Evolutionary conservation across 23 tunicate species (phyloP).

Genomic region (Clavelina lepadiformis): DNA sequence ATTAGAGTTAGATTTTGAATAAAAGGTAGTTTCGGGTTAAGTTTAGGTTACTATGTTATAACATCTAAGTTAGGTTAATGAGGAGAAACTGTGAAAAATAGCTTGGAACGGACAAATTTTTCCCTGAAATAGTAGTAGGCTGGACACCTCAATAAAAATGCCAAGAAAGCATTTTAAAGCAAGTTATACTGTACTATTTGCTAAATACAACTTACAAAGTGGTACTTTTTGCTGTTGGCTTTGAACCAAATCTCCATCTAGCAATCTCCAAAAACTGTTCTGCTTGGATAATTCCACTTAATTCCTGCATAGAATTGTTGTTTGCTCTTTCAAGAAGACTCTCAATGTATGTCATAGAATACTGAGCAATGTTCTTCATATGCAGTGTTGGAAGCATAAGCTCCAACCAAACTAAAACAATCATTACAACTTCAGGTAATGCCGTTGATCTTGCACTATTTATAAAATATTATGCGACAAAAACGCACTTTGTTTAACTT

Average conservation of each 20-base stretch:
- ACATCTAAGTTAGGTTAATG: no score
- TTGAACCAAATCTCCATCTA: slow-evolving; percentile 26
- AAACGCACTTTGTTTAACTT: background rate
- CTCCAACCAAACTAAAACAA: slow-evolving; percentile 50
- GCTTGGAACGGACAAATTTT: no score
- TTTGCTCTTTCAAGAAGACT: slow-evolving; percentile 9
- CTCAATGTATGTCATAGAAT: slow-evolving; percentile 53
- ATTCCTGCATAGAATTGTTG: background rate
- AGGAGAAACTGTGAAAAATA: no score
- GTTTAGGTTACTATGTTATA: no score
- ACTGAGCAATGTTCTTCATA: slow-evolving; percentile 45
- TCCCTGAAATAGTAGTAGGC: no score
- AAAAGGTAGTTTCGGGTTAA: no score
- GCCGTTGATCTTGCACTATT: background rate
- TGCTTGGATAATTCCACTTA: slow-evolving; percentile 14
- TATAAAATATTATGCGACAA: no score
- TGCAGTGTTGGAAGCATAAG: slow-evolving; percentile 55
- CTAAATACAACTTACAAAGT: slow-evolving; percentile 10
- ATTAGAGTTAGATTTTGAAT: no score
- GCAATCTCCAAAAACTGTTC: slow-evolving; percentile 34
- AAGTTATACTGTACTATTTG: no score
- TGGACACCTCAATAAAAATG: no score
- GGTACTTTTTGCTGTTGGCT: slow-evolving; percentile 6
- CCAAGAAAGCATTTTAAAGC: no score
- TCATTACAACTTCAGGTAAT: background rate